Base-by-base conservation (phyloP, 2,113 vertebrate genomes). In the Lasiurus borealis region DNA sequence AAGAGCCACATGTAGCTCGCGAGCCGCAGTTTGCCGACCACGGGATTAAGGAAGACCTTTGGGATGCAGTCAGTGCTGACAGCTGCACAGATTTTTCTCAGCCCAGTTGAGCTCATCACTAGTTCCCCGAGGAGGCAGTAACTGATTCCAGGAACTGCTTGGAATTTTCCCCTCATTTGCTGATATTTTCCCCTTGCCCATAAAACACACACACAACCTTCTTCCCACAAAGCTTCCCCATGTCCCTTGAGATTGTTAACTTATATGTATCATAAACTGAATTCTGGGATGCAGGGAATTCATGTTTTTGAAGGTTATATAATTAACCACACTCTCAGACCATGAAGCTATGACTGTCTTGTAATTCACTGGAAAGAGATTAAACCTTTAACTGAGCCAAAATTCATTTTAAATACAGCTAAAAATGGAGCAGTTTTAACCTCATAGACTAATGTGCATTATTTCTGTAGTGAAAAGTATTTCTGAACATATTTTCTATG, bases 91-190 rank as follows among this genome's bases (percentile, higher is more conserved):
- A 88, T 68, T 97, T 91, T 89, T 78, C 93, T 94, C 77, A 94
- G 88, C 90, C 85, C 95, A 94, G 85, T 11, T 97, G 95, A 97
- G 90, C 93, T 97, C 92, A 96, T 90, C 95, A 27, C 69, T 95
- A 91, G 78, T 88, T 97, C 93, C 94, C 94, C 4, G 10, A 72
- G 83, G 92, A 95, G 85, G 66, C 46, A 81, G 85, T 34, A 90
- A 95, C 93, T 81, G 95, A 76, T 93, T 95, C 97, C 94, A 96
- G 62, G 73, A 95, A 96, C 36, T 48, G 73, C 85, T 50, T 95
- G 88, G 90, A 97, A 95, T 83, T 86, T 95, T 95, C 91, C 85
- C 71, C 34, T 89, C 85, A 90, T 84, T 96, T 96, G 88, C 88
- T 95, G 82, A 96, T 90, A 93, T 90, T 84, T 96, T 91, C 31